Evolutionary conservation across 2,797 vertebrate genomes (phyloP), one percentile per base, ranked within the genome.

Genomic region (Aulostomus chinensis): DNA sequence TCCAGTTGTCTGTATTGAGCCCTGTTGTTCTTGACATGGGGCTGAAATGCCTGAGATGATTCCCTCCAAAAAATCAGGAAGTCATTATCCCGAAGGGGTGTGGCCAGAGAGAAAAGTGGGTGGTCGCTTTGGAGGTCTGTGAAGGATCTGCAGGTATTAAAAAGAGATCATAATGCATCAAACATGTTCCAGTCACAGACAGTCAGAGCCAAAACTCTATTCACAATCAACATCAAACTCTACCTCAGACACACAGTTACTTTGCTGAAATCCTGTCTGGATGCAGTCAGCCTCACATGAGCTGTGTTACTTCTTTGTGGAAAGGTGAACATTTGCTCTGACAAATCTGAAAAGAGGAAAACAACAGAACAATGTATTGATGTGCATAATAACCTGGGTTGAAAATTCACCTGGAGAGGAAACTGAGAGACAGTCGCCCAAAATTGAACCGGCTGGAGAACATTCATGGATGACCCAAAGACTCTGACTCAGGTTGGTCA

Each of bases 201-300:
- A n/a, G n/a, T n/a, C n/a, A n/a, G n/a, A n/a, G n/a, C n/a, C n/a
- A n/a, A n/a, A n/a, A n/a, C n/a, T n/a, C n/a, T n/a, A n/a, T n/a
- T n/a, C n/a, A n/a, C n/a, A n/a, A n/a, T n/a, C n/a, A n/a, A n/a
- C n/a, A n/a, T n/a, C n/a, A 3, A 7, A n/a, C 29, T 32, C 2
- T 63, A 83, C 80, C 80, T 80, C 29, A 69, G 7, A 61, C 89
- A 89, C 34, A 90, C 35, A 0, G 84, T 85, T 1, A 88, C 8
- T 8, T 68, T 74, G 2, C 47, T 3, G 10, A 91, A 46, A 4
- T 54, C 16, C 10, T 76, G 46, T 12, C 24, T 17, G 4, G 72
- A 9, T 3, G 73, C 12, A 1, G 40, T 64, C 49, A 91, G 10
- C 12, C 21, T 73, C 6, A 89, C 80, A 0, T 80, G 28, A 45